Percentiles rank a stretch among this genome's conserved stretches.
Conservation (phyloP, 2,797 vertebrate species). For the Acanthiza pusilla region DNA sequence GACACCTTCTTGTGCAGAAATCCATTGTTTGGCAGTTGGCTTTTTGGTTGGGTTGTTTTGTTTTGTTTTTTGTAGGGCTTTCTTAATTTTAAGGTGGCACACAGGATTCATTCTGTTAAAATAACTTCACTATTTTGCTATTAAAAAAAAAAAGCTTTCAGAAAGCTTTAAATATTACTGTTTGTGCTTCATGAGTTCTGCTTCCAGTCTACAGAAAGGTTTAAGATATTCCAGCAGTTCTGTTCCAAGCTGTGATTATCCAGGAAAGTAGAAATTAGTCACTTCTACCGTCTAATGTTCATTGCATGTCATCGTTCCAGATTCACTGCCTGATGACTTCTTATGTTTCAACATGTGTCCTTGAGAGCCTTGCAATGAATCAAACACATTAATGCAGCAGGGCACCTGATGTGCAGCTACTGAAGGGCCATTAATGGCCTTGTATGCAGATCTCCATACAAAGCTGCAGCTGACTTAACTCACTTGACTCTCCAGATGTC, state of each 20-base stretch:
- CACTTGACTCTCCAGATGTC: background rate
- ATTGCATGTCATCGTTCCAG: background rate
- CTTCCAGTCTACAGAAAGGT: background rate
- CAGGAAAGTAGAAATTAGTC: slow-evolving; percentile 16
- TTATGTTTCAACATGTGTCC: background rate
- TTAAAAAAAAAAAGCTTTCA: background rate
- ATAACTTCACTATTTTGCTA: background rate
- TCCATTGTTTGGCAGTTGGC: background rate
- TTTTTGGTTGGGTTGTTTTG: background rate
- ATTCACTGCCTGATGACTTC: background rate
- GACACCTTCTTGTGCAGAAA: background rate
- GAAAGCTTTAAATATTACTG: background rate
- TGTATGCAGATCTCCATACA: background rate
- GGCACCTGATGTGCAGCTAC: background rate
- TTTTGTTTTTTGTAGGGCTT: background rate
- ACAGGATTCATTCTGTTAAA: background rate
- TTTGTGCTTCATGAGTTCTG: background rate
- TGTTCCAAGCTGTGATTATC: slow-evolving; percentile 33
- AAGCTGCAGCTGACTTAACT: background rate
- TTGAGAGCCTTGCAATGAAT: slow-evolving; percentile 23
- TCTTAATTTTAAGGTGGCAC: background rate
- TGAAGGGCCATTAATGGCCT: background rate
- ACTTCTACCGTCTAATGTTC: background rate
- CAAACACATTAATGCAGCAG: background rate
- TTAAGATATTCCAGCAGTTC: slow-evolving; percentile 22